A percentile compares a stretch with the other conserved stretches of the same genome.
Conservation (phyloP, 2,797 vertebrate species). For the Ambastaia sidthimunki region DNA sequence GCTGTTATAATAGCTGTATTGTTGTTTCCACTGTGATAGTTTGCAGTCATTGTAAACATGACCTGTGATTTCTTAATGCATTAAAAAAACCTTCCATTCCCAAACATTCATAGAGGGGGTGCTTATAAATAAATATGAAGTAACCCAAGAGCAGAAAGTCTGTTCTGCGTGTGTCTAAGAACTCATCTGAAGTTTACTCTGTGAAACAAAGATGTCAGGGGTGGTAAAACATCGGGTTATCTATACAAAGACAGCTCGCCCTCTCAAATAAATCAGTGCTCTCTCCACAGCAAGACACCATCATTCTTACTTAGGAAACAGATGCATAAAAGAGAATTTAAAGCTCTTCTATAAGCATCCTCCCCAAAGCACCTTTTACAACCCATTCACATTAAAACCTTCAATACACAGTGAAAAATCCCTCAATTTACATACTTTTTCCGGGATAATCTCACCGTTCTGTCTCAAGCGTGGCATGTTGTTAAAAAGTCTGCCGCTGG, state of each 20-base stretch:
- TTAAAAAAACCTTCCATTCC: too few species aligned
- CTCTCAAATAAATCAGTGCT: conserved; percentile 67
- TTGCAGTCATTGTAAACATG: too few species aligned
- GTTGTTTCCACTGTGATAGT: too few species aligned
- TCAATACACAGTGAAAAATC: conserved; percentile 58
- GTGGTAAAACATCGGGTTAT: conserved; percentile 63
- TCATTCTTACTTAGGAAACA: conserved; percentile 54
- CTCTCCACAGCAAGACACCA: conserved; percentile 65
- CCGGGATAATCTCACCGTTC: conserved; percentile 67
- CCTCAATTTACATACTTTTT: conserved; percentile 64
- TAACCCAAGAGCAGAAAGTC: background rate
- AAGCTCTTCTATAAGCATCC: conserved; percentile 60
- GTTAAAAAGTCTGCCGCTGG: conserved; percentile 48
- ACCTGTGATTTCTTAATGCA: too few species aligned
- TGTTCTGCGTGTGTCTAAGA: conserved; percentile 60
- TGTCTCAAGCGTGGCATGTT: conserved; percentile 36
- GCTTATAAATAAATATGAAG: too few species aligned
- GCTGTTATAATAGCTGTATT: too few species aligned
- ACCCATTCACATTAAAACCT: conserved; percentile 64
- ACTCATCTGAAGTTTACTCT: conserved; percentile 71
- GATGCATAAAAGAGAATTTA: conserved; percentile 63
- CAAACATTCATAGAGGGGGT: too few species aligned
- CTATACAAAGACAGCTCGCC: conserved; percentile 62
- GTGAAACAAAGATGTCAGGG: conserved; percentile 53
- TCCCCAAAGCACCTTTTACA: conserved; percentile 69